Conservation (phyloP, 2,797 vertebrate genomes). For the Masticophis lateralis region DNA sequence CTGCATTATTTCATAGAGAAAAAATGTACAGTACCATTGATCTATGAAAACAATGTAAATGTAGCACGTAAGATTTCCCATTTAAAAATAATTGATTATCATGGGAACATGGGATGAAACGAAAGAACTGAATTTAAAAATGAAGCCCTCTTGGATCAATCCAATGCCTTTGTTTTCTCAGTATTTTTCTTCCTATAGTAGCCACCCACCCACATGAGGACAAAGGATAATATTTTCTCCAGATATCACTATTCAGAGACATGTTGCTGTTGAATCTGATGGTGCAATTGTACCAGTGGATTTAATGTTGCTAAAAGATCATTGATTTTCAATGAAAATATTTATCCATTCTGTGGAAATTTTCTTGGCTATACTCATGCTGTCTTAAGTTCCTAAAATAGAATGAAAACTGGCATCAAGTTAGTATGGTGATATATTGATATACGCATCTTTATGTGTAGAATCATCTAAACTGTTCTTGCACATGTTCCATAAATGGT, state of each 20-base stretch:
- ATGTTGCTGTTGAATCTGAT: not conserved
- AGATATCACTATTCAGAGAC: not conserved
- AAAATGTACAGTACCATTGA: not conserved
- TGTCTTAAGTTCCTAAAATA: not conserved
- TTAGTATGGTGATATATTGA: not conserved
- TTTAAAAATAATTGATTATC: not conserved
- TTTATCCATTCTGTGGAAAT: not conserved
- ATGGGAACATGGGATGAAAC: not conserved
- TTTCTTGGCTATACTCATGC: not conserved
- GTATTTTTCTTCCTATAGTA: not conserved
- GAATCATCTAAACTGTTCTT: not conserved
- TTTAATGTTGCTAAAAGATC: not conserved
- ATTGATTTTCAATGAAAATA: not conserved
- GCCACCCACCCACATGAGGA: not conserved
- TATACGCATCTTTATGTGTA: too few species aligned
- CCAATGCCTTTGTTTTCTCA: not conserved
- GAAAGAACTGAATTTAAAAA: not conserved
- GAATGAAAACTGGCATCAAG: not conserved
- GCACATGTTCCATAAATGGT: not conserved
- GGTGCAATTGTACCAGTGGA: not conserved
- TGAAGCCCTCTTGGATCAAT: not conserved
- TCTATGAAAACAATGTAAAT: not conserved
- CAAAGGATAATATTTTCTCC: not conserved
- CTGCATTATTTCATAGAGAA: not conserved
- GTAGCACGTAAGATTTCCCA: not conserved